phyloP scores from a whole-genome alignment of 2,888 invertebrate species.

The Sinelater perroti region DNA sequence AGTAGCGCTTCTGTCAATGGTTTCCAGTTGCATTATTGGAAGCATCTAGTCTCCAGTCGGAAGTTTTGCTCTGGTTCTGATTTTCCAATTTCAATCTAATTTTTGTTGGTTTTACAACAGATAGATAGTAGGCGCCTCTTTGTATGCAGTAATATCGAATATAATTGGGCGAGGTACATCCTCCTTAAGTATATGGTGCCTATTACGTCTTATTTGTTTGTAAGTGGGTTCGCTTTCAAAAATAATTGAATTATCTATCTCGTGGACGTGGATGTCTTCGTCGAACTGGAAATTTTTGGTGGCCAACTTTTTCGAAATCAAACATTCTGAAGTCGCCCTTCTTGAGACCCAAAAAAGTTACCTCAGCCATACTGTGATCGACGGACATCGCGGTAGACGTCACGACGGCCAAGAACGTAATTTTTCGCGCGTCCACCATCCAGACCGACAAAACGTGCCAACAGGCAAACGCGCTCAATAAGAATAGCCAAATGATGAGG shows the following conservation, averaged over 20 bases:
- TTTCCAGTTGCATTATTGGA: constrained; percentile 61
- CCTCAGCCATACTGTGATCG: constrained; percentile 54
- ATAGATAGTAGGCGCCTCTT: constrained; percentile 57
- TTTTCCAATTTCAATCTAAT: constrained; percentile 60
- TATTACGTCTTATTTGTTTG: constrained; percentile 27
- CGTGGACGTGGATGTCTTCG: constrained; percentile 67
- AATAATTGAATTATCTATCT: constrained; percentile 68
- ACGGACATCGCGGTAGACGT: too few species aligned
- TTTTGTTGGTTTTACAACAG: constrained; percentile 62
- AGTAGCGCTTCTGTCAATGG: constrained; percentile 51
- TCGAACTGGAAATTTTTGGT: constrained; percentile 68
- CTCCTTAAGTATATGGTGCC: constrained; percentile 44
- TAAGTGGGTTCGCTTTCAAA: constrained; percentile 63
- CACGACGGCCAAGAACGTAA: not conserved
- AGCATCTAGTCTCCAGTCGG: constrained; percentile 67
- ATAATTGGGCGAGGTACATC: constrained; percentile 56
- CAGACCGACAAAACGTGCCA: too few species aligned
- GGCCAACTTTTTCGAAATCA: too few species aligned
- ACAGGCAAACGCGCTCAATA: too few species aligned
- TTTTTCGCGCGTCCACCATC: not conserved
- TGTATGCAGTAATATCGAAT: constrained; percentile 53
- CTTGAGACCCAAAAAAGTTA: constrained; percentile 61
- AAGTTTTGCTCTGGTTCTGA: constrained; percentile 64
- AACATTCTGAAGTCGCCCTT: constrained; percentile 65
- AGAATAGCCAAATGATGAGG: too few species aligned